These are phyloP conservation scores for Hiodon alosoides DNA, from an alignment of 2,113 vertebrate genomes.

Conservation along the genomic window DNA sequence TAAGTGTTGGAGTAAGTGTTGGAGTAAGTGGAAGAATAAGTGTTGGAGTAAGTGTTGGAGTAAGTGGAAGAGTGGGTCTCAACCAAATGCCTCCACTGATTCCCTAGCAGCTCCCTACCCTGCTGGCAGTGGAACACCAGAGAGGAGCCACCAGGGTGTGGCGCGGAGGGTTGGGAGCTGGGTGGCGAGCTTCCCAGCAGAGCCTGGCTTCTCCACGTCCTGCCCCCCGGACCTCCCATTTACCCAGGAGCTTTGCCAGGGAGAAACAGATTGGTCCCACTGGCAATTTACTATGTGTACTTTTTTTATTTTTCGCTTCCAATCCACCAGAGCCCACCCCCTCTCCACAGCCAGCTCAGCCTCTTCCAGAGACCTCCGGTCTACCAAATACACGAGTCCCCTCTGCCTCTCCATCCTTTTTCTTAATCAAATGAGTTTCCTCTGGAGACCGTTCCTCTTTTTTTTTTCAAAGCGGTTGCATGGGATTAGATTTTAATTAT, in stretches of 20 bases:
- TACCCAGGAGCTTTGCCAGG: background rate
- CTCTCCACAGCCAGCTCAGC: slow-evolving; percentile 39
- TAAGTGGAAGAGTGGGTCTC: background rate
- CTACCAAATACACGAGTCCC: background rate
- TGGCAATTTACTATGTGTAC: slow-evolving; percentile 35
- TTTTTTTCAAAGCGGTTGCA: background rate
- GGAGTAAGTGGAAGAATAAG: no score
- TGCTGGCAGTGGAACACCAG: no score
- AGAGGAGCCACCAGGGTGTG: no score
- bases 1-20: no score
- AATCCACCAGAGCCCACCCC: slow-evolving; percentile 43
- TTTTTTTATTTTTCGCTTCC: slow-evolving; percentile 24
- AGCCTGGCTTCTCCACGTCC: slow-evolving; percentile 20
- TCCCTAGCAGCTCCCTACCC: background rate
- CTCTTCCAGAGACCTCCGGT: background rate
- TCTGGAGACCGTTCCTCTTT: background rate
- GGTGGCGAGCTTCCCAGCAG: no score
- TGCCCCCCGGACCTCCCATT: slow-evolving; percentile 47
- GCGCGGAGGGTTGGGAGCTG: no score
- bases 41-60: no score
- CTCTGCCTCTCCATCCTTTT: background rate
- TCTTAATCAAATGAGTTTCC: slow-evolving; percentile 1
- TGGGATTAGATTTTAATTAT: slow-evolving; percentile 19
- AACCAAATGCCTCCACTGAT: background rate
- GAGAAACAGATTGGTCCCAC: slow-evolving; percentile 34